A percentile compares a stretch with the other conserved stretches of the same genome.
phyloP scores from a whole-genome alignment of 1,140 invertebrate genomes.

The Notospermus geniculatus region DNA sequence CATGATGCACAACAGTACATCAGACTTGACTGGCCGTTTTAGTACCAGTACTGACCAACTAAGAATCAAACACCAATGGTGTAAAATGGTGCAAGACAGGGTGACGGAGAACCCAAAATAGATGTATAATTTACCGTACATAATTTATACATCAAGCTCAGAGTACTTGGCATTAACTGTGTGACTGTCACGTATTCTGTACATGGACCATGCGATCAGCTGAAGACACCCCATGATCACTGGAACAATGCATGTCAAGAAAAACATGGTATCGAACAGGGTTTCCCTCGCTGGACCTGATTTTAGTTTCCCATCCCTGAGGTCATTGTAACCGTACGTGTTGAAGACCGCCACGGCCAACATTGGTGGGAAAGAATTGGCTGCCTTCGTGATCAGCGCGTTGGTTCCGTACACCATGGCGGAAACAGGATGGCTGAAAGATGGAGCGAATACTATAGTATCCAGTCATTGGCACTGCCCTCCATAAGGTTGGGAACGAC shows the following conservation, averaged over 20 bases:
- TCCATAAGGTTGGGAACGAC: not conserved
- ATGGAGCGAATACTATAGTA: constrained; percentile 10
- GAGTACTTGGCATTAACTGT: not conserved
- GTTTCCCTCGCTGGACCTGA: not conserved
- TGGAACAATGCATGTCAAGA: constrained; percentile 4
- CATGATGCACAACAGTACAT: no score
- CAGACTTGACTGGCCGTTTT: no score
- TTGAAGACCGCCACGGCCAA: constrained; percentile 44
- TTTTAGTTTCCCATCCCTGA: constrained; percentile 11
- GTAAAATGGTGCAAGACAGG: no score
- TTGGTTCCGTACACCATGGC: constrained; percentile 55
- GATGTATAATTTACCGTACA: no score
- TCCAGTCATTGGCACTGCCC: not conserved
- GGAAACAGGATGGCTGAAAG: constrained; percentile 49
- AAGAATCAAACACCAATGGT: no score
- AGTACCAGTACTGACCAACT: no score
- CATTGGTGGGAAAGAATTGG: constrained; percentile 50
- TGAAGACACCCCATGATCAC: constrained; percentile 8
- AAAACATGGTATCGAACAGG: constrained; percentile 6
- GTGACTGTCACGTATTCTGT: constrained; percentile 5
- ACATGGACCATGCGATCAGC: constrained; percentile 5
- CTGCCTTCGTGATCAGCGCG: constrained; percentile 52
- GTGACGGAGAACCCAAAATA: no score
- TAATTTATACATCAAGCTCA: no score
- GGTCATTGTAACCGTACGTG: constrained; percentile 38